Conservation (phyloP, 2,888 invertebrate species). For the Ichneumoninae sp. region DNA sequence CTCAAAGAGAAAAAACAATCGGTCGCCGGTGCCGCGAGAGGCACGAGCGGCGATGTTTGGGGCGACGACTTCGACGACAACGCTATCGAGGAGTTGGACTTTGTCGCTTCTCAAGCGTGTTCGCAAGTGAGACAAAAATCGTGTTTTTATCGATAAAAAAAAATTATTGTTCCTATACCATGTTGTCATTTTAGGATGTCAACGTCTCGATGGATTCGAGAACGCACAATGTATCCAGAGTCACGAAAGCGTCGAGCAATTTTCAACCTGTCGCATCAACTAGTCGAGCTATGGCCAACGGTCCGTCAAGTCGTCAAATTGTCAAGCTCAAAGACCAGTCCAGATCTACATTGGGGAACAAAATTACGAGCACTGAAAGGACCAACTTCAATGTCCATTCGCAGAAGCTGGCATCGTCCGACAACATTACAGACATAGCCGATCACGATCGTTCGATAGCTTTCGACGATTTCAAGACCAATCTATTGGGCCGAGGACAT, state of each 20-base stretch:
- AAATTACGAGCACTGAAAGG: not conserved
- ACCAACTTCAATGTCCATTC: constrained; percentile 50
- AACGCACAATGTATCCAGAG: not conserved
- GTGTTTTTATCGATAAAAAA: not conserved
- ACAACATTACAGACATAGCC: constrained; percentile 60
- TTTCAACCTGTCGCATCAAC: constrained; percentile 36
- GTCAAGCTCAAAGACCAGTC: constrained; percentile 36
- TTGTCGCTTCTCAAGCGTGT: constrained; percentile 78
- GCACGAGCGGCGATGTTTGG: constrained; percentile 75
- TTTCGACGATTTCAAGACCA: constrained; percentile 72
- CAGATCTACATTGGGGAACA: not conserved
- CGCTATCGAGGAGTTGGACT: constrained; percentile 79
- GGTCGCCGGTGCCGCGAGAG: constrained; percentile 1
- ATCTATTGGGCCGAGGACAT: constrained; percentile 64
- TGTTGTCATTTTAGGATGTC: constrained; percentile 58
- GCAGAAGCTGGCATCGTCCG: constrained; percentile 70
- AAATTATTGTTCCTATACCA: not conserved
- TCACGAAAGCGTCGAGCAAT: constrained; percentile 1
- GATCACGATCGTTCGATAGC: constrained; percentile 64
- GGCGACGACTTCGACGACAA: constrained; percentile 80
- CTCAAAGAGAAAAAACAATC: constrained; percentile 20
- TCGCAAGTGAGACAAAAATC: constrained; percentile 66
- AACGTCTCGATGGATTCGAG: constrained; percentile 54
- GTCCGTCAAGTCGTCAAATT: constrained; percentile 13
- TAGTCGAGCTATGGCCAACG: constrained; percentile 14